Percentiles rank a stretch among this genome's conserved stretches.
Evolutionary conservation across 2,888 invertebrate genomes (phyloP).

Genomic region (Drosophila mimetica): DNA sequence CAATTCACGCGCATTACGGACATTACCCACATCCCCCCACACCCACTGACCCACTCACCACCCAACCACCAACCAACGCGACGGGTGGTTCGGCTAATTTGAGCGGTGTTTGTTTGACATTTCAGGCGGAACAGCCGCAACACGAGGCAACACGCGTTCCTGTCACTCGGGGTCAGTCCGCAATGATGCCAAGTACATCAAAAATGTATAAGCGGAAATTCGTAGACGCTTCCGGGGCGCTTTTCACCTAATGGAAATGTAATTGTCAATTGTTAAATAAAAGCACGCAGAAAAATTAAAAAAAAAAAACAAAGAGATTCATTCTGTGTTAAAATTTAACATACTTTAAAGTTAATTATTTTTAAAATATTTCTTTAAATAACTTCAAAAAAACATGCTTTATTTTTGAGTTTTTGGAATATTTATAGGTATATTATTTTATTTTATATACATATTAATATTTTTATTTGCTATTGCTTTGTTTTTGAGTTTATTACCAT

Average conservation of each 20-base stretch:
- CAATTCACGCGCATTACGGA: constrained; percentile 61
- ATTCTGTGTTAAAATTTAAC: too few species aligned
- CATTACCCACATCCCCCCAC: neutral
- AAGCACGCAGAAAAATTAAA: constrained; percentile 7
- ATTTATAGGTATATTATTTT: too few species aligned
- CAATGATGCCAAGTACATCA: constrained; percentile 55
- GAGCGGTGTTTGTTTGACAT: constrained; percentile 75
- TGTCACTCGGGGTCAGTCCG: constrained; percentile 25
- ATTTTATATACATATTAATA: too few species aligned
- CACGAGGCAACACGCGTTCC: constrained; percentile 47
- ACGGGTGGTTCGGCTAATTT: constrained; percentile 75
- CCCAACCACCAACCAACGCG: constrained; percentile 16
- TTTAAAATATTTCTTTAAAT: too few species aligned
- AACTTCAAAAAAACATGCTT: too few species aligned
- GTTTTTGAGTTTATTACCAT: too few species aligned
- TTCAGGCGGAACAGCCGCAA: constrained; percentile 67
- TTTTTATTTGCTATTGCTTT: too few species aligned
- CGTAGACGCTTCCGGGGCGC: constrained; percentile 29
- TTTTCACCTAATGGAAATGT: constrained; percentile 65
- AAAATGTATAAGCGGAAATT: constrained; percentile 54
- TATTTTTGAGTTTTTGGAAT: too few species aligned
- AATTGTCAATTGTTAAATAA: constrained; percentile 71
- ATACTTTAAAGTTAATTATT: too few species aligned
- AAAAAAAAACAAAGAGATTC: too few species aligned
- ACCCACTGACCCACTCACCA: constrained; percentile 21